Base-by-base conservation (phyloP, 53 echinoderm and acorn worm species). In the Hippasteria phrygiana region DNA sequence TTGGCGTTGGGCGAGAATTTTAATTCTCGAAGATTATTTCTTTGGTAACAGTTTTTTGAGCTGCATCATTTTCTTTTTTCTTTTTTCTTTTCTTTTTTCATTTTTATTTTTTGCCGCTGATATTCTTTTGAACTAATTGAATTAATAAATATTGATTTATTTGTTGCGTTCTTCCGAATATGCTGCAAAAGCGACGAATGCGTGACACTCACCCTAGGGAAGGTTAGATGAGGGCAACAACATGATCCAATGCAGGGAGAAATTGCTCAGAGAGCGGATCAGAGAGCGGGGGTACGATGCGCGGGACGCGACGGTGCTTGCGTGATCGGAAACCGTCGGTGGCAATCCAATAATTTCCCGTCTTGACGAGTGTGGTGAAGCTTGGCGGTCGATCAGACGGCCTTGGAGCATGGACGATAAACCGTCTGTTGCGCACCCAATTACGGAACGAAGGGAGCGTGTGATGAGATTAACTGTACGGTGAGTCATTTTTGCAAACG, bases 11-110 rank as follows among this genome's bases (percentile, higher is more conserved):
- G 59, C 59, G n/a, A 41, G 4, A 1, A 14, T 71, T 65, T 18
- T 36, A 11, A 36, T 14, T 9, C 80, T 41, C 42, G 38, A 38
- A 38, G 38, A 32, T 26, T 17, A 24, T 64, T 43, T 81, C 81
- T 65, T 81, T 81, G 81, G 81, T 81, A 63, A 14, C 32, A 41
- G 4, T 10, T 5, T 64, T 59, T 9, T 62, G 56, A 40, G 43
- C 63, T 62, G 81, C 65, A n/a, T n/a, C n/a, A n/a, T n/a, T n/a
- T n/a, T n/a, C n/a, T n/a, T n/a, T n/a, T n/a, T n/a, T n/a, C n/a
- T n/a, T n/a, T n/a, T n/a, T n/a, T n/a, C n/a, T n/a, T n/a, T n/a
- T n/a, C n/a, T n/a, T n/a, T n/a, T n/a, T n/a, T n/a, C n/a, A n/a
- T n/a, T n/a, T n/a, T n/a, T 9, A 4, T 18, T 54, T 17, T 13